Evolutionary conservation across 2,888 invertebrate genomes (phyloP).

Genomic region (Nineta flava): DNA sequence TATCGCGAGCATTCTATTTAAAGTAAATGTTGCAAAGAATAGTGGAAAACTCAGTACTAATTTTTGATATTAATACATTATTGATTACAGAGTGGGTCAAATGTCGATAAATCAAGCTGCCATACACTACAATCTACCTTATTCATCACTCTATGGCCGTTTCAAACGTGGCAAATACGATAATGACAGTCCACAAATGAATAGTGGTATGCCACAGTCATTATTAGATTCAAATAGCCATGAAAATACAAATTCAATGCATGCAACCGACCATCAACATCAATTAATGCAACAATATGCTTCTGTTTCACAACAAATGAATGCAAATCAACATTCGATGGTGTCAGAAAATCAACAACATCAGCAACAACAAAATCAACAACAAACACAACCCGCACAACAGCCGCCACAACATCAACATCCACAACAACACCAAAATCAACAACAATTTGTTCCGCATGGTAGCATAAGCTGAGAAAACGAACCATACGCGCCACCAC

Average conservation of each 20-base stretch:
- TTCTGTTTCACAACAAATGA: background rate
- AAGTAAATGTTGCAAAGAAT: too few relatives aligned
- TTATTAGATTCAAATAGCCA: background rate
- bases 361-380: background rate
- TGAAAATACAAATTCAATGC: background rate
- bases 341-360: background rate
- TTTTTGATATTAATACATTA: too few relatives aligned
- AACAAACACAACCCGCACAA: background rate
- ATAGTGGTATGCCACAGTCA: background rate
- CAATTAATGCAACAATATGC: conserved; percentile 1
- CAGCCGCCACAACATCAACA: too few relatives aligned
- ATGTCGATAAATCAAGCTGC: conserved; percentile 91
- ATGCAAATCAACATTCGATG: background rate
- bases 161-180: conserved; percentile 79
- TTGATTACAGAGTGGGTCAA: conserved; percentile 54
- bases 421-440: too few relatives aligned
- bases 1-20: too few relatives aligned
- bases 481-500: too few relatives aligned
- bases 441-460: too few relatives aligned
- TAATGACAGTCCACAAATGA: conserved; percentile 23
- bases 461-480: too few relatives aligned
- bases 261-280: background rate
- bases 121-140: conserved; percentile 80
- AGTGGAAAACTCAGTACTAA: too few relatives aligned
- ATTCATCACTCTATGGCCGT: conserved; percentile 76